Evolutionary conservation across 2,113 vertebrate species (phyloP), one percentile per base, ranked within the genome.

Genomic region (Gorsachius goisagi): DNA sequence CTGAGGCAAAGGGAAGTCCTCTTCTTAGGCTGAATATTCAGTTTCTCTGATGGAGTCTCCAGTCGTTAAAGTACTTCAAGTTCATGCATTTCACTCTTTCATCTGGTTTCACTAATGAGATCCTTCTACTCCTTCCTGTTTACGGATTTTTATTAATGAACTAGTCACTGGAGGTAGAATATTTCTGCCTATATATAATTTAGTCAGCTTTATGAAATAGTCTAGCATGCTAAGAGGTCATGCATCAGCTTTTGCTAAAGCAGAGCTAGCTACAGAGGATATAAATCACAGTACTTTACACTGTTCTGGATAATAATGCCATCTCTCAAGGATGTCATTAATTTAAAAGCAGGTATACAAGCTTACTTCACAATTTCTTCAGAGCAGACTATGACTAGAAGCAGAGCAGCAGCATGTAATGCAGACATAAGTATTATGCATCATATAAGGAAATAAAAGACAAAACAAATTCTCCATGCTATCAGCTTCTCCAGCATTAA

Each of bases 1-100:
- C 69, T 5, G 2, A 44, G 66, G 56, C 32, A 49, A 14, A 27
- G 49, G 47, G 15, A 47, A 32, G 12, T 63, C 13, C 83, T 21
- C 19, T 9, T 30, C 41, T 35, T 18, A 53, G 37, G 22, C 37
- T 4, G 1, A 63, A 50, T 1, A 3, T 11, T 35, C 39, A 0
- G 10, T 13, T 63, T 47, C 62, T 84, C 72, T 37, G 49, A 21
- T 6, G 6, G 9, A 47, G 33, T 4, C 58, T 49, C 37, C 33
- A 27, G 17, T 0, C 41, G 27, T 4, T 17, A 1, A 75, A 81
- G 22, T 4, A 33, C 45, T 20, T 41, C 11, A 20, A 12, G 26
- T 47, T 5, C 1, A 5, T 6, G 24, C 55, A 22, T 56, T 67
- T 75, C 33, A 16, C 45, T 15, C 68, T 74, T 72, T 32, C 13